Evolutionary conservation across 2,888 invertebrate genomes (phyloP), one percentile per base, ranked within the genome.

Genomic region (Mythimna albipuncta): DNA sequence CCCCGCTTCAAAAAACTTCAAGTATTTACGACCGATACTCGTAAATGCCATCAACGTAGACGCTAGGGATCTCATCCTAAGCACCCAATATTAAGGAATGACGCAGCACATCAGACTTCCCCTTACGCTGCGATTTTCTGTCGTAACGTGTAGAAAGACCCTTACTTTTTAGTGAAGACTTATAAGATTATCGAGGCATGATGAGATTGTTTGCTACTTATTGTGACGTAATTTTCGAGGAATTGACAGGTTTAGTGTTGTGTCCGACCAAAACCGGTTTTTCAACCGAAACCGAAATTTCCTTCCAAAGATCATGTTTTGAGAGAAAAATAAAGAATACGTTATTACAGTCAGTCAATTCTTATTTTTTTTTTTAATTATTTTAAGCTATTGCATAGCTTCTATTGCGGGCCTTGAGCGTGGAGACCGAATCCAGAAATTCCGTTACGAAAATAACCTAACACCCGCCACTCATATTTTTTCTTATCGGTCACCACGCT

Each of bases 71-170:
- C 41, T 68, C 68, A 11, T 21, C 65, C 66, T 87, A 75, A 86
- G 84, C 82, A 87, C 72, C 87, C 81, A 87, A 87, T 87, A 87
- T 86, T 86, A 87, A 75, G 86, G 72, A 63, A 63, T 87, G 86
- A 87, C 83, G 50, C 72, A 76, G 86, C 86, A 79, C 57, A 78
- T 76, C 64, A 55, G 69, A 62, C 61, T 69, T 74, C 71, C 71
- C 71, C 75, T 83, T 80, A 79, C 82, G 67, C 7, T 68, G 85
- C 85, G 80, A 79, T 82, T 86, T 85, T 75, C 61, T 47, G 50
- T 26, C 81, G 69, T 61, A 71, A 69, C 79, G 64, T 79, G 79
- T 59, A 16, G 10, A 32, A 41, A 41, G 38, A 52, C 70, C 68
- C 68, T 79, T 75, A 75, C 50, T 72, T 67, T 72, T 72, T 61